A percentile compares a stretch with the other conserved stretches of the same genome.
Conservation (phyloP, 2,113 vertebrate genomes). For the Buteo buteo region DNA sequence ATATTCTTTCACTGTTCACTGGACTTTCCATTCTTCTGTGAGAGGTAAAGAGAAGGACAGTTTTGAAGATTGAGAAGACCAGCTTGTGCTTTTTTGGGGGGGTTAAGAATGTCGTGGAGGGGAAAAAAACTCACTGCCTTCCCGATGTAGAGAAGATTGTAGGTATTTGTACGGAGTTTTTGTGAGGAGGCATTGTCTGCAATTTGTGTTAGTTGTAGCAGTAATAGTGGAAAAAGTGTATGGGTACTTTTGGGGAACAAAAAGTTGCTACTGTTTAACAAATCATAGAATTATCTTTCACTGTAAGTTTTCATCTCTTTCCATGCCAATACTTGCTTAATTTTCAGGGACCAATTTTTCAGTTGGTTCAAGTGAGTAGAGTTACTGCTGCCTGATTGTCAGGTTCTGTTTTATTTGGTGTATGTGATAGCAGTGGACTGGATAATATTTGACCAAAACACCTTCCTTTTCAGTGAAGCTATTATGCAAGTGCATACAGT, state of each 20-base stretch:
- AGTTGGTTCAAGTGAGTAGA: background rate
- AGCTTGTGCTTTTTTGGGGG: background rate
- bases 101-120: background rate
- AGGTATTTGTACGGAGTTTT: background rate
- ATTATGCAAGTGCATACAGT: background rate
- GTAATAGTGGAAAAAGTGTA: background rate
- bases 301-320: background rate
- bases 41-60: background rate
- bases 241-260: background rate
- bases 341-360: background rate
- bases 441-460: background rate
- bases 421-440: background rate
- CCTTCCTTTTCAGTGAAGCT: background rate
- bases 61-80: background rate
- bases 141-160: background rate
- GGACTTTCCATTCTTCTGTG: background rate
- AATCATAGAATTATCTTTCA: background rate
- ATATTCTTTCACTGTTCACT: background rate
- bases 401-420: background rate
- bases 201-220: background rate
- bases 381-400: background rate
- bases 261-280: background rate
- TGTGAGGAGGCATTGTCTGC: background rate
- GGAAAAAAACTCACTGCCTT: background rate
- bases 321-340: background rate